Evolutionary conservation across 2,888 invertebrate genomes (phyloP).

Genomic region (Mayetiola destructor): DNA sequence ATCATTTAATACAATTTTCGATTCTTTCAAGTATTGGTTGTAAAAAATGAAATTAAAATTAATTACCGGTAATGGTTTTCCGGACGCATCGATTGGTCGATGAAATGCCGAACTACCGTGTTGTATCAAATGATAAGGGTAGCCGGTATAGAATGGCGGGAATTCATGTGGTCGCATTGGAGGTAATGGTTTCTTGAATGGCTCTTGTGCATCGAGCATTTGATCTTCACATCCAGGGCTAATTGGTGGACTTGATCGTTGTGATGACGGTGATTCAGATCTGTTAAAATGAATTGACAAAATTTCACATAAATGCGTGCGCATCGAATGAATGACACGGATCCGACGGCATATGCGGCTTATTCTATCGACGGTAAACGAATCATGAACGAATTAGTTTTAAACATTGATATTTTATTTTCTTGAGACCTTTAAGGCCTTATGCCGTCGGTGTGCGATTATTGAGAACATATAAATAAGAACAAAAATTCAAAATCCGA

Average conservation of each 20-base stretch:
- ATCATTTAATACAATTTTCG: no score
- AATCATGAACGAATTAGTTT: no score
- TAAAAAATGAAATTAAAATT: background rate
- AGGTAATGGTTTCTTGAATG: slow-evolving; percentile 35
- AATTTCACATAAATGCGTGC: background rate
- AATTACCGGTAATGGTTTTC: slow-evolving; percentile 34
- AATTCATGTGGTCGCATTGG: slow-evolving; percentile 33
- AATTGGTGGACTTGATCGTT: slow-evolving; percentile 67
- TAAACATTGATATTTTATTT: no score
- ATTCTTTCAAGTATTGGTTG: background rate
- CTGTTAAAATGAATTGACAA: slow-evolving; percentile 23
- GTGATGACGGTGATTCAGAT: slow-evolving; percentile 41
- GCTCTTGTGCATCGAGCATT: slow-evolving; percentile 33
- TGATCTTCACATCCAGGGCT: slow-evolving; percentile 73
- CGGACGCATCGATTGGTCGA: slow-evolving; percentile 37
- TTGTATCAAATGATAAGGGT: slow-evolving; percentile 40
- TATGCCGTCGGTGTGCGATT: no score
- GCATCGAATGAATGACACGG: no score
- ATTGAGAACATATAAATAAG: no score
- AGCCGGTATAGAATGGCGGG: slow-evolving; percentile 33
- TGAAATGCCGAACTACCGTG: slow-evolving; percentile 40
- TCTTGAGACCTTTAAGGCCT: no score
- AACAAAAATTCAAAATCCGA: no score
- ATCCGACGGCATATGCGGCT: no score
- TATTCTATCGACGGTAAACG: no score